A percentile compares a stretch with the other conserved stretches of the same genome.
Conservation (phyloP, 2,888 invertebrate species). For the Drosophila sordidapex region DNA sequence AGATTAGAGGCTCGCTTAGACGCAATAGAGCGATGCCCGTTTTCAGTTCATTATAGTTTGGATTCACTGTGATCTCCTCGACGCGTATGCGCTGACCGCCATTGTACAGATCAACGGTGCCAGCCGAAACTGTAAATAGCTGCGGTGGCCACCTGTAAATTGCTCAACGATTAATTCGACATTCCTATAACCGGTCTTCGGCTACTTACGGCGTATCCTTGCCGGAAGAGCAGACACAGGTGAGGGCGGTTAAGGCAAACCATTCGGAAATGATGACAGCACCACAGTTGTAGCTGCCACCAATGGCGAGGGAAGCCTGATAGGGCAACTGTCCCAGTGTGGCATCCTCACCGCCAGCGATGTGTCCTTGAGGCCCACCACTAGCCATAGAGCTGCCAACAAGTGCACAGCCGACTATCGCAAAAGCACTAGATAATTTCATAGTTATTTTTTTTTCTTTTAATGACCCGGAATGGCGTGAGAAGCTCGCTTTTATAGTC, state of each 20-base stretch:
- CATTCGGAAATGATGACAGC: slow-evolving; percentile 77
- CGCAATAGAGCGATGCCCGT: slow-evolving; percentile 79
- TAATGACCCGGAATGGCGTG: slow-evolving; percentile 7
- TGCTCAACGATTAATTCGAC: not conserved
- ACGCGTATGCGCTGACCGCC: slow-evolving; percentile 73
- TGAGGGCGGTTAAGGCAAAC: slow-evolving; percentile 81
- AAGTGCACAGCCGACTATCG: slow-evolving; percentile 27
- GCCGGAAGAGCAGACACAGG: slow-evolving; percentile 78
- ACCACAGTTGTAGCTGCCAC: slow-evolving; percentile 75
- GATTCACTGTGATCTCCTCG: slow-evolving; percentile 63
- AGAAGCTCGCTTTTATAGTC: slow-evolving; percentile 52
- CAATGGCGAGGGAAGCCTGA: slow-evolving; percentile 79
- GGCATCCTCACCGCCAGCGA: slow-evolving; percentile 83
- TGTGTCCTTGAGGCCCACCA: slow-evolving; percentile 62
- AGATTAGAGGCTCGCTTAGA: slow-evolving; percentile 53
- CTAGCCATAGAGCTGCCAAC: slow-evolving; percentile 19
- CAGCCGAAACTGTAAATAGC: slow-evolving; percentile 77
- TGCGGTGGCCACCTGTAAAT: slow-evolving; percentile 70
- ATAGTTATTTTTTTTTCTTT: slow-evolving; percentile 19
- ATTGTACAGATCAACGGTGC: slow-evolving; percentile 75
- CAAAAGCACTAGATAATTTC: slow-evolving; percentile 36
- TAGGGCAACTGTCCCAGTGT: slow-evolving; percentile 82
- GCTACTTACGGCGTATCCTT: slow-evolving; percentile 73
- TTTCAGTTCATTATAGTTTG: slow-evolving; percentile 62
- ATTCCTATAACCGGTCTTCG: not conserved